phyloP scores from a whole-genome alignment of 2,113 vertebrate genomes.

The Tragelaphus strepsiceros region DNA sequence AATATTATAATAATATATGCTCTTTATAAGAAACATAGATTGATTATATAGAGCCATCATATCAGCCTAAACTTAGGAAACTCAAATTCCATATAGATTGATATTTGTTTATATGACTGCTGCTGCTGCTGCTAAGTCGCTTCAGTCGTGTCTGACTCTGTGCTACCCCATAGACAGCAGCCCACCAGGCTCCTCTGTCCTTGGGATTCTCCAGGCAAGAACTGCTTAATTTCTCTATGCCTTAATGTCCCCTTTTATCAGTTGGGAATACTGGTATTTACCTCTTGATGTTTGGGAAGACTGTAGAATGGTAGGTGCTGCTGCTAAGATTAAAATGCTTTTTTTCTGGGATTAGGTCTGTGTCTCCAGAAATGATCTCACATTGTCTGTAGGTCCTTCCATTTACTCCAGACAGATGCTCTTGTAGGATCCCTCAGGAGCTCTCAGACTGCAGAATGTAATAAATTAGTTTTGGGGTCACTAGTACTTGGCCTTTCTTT shows the following conservation, averaged over 20 bases:
- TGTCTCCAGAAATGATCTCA: conserved; percentile 20
- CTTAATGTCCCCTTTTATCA: neutral
- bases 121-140: no score
- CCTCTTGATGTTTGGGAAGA: neutral
- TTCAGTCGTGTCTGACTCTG: no score
- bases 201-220: no score
- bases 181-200: no score
- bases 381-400: neutral
- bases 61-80: neutral
- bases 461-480: conserved; percentile 2
- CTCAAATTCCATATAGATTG: neutral
- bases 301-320: neutral
- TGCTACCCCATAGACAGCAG: no score
- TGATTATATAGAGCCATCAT: neutral
- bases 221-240: neutral
- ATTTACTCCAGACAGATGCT: neutral
- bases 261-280: neutral
- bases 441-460: neutral
- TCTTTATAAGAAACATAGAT: neutral
- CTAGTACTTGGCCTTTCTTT: neutral
- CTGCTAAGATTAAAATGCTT: neutral
- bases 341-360: neutral
- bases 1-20: neutral
- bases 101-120: neutral
- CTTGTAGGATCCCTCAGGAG: neutral